Evolutionary conservation across 2,888 invertebrate species (phyloP), one percentile per base, ranked within the genome.

Genomic region (Plebejus argus): DNA sequence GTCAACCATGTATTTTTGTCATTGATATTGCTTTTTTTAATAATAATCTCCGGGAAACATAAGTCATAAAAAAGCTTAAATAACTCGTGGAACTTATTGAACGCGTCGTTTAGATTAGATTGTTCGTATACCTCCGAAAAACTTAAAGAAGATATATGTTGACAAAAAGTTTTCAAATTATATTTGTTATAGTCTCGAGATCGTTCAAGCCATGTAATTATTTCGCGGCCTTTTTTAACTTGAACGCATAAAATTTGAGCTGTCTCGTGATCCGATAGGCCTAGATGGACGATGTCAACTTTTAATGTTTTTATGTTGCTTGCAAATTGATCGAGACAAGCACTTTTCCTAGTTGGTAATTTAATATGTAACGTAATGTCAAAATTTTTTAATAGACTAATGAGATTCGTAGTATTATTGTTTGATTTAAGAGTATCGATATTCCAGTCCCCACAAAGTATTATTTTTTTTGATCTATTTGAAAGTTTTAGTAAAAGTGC

Each of bases 251-350:
- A n/a, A 56, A 56, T 56, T 18, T 56, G 56, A n/a, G 56, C 56
- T 56, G 56, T n/a, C 56, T 56, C 56, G n/a, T 56, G 56, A 56
- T 56, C n/a, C n/a, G n/a, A n/a, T n/a, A n/a, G n/a, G n/a, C 56
- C n/a, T 1, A 45, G 45, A 10, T 45, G 1, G 45, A 45, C 10
- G 10, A 45, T 45, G 45, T 45, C 45, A 45, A 1, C 18, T 56
- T n/a, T 56, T 5, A n/a, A n/a, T 5, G 18, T 1, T 56, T n/a
- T 56, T 18, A 56, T n/a, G 5, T 56, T 56, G 56, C 56, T 56
- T 56, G 56, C 56, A n/a, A 56, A 56, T 56, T 56, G 56, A 15
- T 56, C 56, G 5, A n/a, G 56, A n/a, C n/a, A n/a, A n/a, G 56
- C 56, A n/a, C 4, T 5, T 56, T 56, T 56, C 56, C 56, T 56